Evolutionary conservation across 2,113 vertebrate species (phyloP), one percentile per base, ranked within the genome.

Genomic region (Euleptes europaea): DNA sequence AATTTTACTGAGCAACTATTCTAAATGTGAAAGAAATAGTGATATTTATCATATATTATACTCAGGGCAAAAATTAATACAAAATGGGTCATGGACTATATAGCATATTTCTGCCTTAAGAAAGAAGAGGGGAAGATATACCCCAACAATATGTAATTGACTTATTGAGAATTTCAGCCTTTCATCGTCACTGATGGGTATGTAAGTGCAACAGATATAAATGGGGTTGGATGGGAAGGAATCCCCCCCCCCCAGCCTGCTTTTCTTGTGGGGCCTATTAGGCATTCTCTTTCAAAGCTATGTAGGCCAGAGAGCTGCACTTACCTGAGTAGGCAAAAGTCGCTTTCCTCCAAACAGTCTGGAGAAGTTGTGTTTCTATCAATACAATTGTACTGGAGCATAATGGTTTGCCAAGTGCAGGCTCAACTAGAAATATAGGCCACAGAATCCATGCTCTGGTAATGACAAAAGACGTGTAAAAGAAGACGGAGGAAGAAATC

Each of bases 241-340:
- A 38, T 73, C 5, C 2, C 77, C 33, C 71, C 69, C 73, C 67
- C 6, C 26, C 60, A 63, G 54, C 12, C 51, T 86, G 44, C 44
- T 51, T 88, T 80, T 80, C 54, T 70, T 84, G 17, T 2, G 5
- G 9, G 11, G 28, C 26, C 83, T 47, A 70, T 90, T 87, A 89
- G 40, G 31, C 3, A 71, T 84, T 91, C 40, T 76, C 80, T 90
- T 89, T 88, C 57, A 88, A 73, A 12, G 60, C 60, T 63, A 63
- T 1, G 12, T 0, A 60, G 80, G 38, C n/a, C 57, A 63, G 65
- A 80, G 66, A 82, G 15, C 23, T 23, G 9, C 26, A 44, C 26
- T 78, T 73, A 78, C 57, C 65, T 70, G 66, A 84, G 40, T 84
- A 66, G 74, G 40, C 5, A 5, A n/a, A 80, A 35, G n/a, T 80